Base-by-base conservation (phyloP, 2,888 invertebrate species). In the Dasypogon diadema region DNA sequence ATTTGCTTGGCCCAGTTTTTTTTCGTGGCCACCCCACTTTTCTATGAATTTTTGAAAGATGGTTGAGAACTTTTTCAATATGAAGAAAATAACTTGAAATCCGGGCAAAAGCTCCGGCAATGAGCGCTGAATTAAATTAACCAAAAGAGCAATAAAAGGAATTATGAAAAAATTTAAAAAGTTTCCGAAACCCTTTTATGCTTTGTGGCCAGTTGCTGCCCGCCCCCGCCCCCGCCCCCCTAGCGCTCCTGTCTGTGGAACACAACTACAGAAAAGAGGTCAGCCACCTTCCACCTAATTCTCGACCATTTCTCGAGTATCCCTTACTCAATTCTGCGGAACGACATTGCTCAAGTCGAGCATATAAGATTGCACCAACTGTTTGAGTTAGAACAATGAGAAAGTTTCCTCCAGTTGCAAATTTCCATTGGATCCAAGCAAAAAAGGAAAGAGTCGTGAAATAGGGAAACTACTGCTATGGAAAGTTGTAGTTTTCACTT, bases 341-440 rank as follows among this genome's bases (percentile, higher is more conserved):
- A 51, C 51, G 51, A 51, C 51, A 51, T 51, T 51, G 51, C 51
- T 51, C 18, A 51, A 51, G 51, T 51, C 51, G 51, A 51, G 51
- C 51, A 51, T 51, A 51, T 51, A 51, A 51, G 51, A 51, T 51
- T 51, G 51, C 51, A 21, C 51, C 51, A 51, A 51, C 51, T 51
- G 51, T 21, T 51, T 51, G 21, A 51, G 51, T 51, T 51, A 16
- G 51, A 51, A 51, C 51, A 51, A 51, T 51, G 51, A 51, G 18
- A 51, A 51, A 51, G 51, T 51, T 51, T 51, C 12, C 42, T 12
- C 51, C 8, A 51, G 51, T 51, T 51, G 51, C 51, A 51, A 51
- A 51, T 51, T 51, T 51, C 16, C 51, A n/a, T 21, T 5, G 51
- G n/a, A n/a, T n/a, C n/a, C n/a, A n/a, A n/a, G n/a, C n/a, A 16